phyloP scores from a whole-genome alignment of 2,888 invertebrate species.

The Panzeria rudis region DNA sequence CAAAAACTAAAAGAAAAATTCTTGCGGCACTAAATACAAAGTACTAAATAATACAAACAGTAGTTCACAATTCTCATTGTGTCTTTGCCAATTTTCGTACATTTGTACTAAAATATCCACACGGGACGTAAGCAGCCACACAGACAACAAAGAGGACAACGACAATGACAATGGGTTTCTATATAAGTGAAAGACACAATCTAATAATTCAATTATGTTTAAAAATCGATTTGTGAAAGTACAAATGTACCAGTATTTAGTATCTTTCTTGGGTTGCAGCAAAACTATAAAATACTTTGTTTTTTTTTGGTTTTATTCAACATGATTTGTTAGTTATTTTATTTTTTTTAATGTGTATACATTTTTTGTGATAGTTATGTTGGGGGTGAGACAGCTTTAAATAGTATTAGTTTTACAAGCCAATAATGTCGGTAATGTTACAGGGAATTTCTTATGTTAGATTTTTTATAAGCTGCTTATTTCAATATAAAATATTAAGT shows the following conservation, averaged over 20 bases:
- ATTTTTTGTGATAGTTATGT: conserved; percentile 7
- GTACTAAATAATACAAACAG: conserved; percentile 17
- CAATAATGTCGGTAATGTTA: conserved; percentile 57
- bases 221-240: conserved; percentile 66
- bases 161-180: background rate
- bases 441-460: conserved; percentile 9
- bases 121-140: background rate
- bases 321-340: conserved; percentile 45
- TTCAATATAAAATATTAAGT: conserved; percentile 13
- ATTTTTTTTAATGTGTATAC: background rate
- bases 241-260: conserved; percentile 34
- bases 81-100: conserved; percentile 44
- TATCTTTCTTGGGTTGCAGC: conserved; percentile 42
- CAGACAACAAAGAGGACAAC: background rate
- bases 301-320: conserved; percentile 11
- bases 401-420: conserved; percentile 68
- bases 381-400: conserved; percentile 44
- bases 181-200: conserved; percentile 37
- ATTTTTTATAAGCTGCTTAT: conserved; percentile 21
- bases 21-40: conserved; percentile 35
- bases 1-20: background rate
- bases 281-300: conserved; percentile 2
- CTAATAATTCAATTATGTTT: conserved; percentile 71
- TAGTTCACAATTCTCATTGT: conserved; percentile 54
- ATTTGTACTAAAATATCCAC: conserved; percentile 19